Evolutionary conservation across 2,888 invertebrate genomes (phyloP).

Genomic region (Stenotaenia linearis): DNA sequence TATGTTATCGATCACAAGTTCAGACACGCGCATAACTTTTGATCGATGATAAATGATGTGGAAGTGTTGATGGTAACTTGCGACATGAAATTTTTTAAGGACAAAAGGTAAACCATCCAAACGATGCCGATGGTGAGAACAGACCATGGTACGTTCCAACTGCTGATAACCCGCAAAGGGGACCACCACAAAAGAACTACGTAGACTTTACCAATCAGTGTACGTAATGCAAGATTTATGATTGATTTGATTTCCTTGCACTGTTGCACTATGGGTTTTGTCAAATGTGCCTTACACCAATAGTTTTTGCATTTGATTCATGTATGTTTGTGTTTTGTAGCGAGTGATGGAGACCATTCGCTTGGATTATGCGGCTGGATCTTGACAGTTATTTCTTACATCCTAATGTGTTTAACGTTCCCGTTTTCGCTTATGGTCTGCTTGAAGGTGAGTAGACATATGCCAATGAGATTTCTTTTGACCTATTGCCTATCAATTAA

Average conservation of each 20-base stretch:
- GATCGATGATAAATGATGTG: no score
- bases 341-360: neutral
- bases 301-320: neutral
- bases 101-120: neutral
- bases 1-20: no score
- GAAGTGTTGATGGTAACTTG: no score
- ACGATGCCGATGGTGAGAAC: neutral
- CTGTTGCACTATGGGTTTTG: no score
- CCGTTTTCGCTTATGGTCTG: slow-evolving; percentile 88
- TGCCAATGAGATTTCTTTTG: neutral
- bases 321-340: neutral
- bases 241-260: no score
- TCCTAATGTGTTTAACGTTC: slow-evolving; percentile 74
- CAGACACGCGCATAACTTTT: no score
- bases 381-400: slow-evolving; percentile 73
- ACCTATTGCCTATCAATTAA: no score
- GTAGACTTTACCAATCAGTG: neutral
- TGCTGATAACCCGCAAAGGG: neutral
- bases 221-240: no score
- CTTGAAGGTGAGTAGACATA: slow-evolving; percentile 70
- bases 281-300: neutral
- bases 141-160: neutral
- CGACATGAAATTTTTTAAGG: neutral
- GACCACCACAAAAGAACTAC: neutral
- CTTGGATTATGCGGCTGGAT: slow-evolving; percentile 75